A percentile compares a stretch with the other conserved stretches of the same genome.
phyloP scores from a whole-genome alignment of 2,113 vertebrate genomes.

The Pogonocichla stellata region DNA sequence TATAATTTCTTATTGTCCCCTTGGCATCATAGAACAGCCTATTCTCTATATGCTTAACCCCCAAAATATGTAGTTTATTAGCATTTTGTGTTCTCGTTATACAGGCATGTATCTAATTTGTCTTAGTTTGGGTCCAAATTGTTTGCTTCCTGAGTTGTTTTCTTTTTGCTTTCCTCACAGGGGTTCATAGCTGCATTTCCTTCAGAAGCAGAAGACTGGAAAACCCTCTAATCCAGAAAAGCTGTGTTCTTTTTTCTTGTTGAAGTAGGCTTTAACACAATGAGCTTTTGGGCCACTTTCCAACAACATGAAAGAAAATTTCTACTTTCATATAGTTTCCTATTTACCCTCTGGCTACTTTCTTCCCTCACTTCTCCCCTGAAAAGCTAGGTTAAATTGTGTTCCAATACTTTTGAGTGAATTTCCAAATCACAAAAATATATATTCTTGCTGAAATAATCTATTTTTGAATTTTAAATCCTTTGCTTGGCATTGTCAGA shows the following conservation, averaged over 20 bases:
- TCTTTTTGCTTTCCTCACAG: neutral
- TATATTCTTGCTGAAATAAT: conserved; percentile 11
- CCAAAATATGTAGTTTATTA: neutral
- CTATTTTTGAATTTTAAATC: conserved; percentile 40
- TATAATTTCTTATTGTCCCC: neutral
- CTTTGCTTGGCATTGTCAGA: conserved; percentile 44
- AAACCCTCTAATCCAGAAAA: conserved; percentile 40
- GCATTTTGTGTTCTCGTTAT: neutral
- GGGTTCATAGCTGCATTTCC: neutral
- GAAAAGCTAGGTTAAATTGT: neutral
- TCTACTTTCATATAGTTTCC: neutral
- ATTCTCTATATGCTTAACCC: neutral
- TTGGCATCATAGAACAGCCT: neutral
- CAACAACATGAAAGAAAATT: neutral
- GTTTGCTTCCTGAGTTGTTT: neutral
- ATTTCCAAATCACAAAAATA: neutral
- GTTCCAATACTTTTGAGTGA: neutral
- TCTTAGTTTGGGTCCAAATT: neutral
- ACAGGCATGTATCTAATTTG: neutral
- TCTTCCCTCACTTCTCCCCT: neutral
- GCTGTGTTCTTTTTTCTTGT: neutral
- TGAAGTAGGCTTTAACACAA: neutral
- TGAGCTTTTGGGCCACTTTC: conserved; percentile 6
- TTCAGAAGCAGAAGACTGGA: neutral
- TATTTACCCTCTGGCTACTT: neutral